Percentiles rank a stretch among this genome's conserved stretches.
Evolutionary conservation across 2,113 vertebrate genomes (phyloP).

Genomic region (Melanocharis versteri): DNA sequence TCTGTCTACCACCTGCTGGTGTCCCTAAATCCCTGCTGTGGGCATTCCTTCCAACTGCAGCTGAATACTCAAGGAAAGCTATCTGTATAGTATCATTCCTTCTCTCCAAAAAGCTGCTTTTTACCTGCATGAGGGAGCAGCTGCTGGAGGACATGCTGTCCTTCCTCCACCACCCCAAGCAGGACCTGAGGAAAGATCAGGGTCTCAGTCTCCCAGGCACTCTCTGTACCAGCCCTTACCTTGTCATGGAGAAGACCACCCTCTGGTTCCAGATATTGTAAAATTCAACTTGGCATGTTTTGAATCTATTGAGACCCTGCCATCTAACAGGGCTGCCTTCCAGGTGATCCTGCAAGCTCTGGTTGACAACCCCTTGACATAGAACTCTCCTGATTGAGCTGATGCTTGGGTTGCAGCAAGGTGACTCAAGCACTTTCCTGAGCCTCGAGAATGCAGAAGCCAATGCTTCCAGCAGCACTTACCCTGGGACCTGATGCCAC

Average conservation of each 20-base stretch:
- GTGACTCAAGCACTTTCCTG: neutral
- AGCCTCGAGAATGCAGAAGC: neutral
- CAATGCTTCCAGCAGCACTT: neutral
- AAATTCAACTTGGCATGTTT: neutral
- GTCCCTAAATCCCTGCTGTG: neutral
- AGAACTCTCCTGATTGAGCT: neutral
- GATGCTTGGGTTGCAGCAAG: neutral
- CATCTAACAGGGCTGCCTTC: neutral
- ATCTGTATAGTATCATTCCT: neutral
- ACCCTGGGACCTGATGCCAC: neutral
- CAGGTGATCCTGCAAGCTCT: neutral
- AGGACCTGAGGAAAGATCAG: neutral
- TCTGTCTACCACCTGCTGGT: neutral
- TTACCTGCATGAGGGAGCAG: neutral
- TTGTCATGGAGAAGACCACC: neutral
- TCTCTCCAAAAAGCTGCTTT: neutral
- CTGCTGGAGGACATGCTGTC: neutral
- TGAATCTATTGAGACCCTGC: neutral
- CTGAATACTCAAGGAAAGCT: neutral
- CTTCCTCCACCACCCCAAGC: accelerated
- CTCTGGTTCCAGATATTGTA: neutral
- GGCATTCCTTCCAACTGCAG: neutral
- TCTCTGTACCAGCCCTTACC: neutral
- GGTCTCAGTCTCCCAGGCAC: neutral
- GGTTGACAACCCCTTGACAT: neutral